Conservation (phyloP, 1,140 invertebrate species). For the Galleria mellonella region DNA sequence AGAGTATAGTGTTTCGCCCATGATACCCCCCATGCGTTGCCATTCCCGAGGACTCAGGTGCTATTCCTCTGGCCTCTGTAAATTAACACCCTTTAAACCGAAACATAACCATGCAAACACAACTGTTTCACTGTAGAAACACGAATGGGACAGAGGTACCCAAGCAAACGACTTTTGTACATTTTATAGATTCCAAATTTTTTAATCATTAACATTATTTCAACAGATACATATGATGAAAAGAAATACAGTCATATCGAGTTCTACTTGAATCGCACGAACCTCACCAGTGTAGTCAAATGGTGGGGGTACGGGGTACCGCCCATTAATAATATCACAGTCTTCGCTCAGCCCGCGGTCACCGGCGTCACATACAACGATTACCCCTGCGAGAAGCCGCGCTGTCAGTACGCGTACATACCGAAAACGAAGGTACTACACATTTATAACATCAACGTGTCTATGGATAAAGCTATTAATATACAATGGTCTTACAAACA, state of each 20-base stretch:
- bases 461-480: constrained; percentile 33
- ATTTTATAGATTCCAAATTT: too few relatives aligned
- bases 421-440: constrained; percentile 34
- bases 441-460: constrained; percentile 41
- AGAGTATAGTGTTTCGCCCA: too few relatives aligned
- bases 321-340: constrained; percentile 43
- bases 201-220: background rate
- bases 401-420: constrained; percentile 37
- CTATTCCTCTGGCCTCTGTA: too few relatives aligned
- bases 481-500: too few relatives aligned
- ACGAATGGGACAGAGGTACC: too few relatives aligned
- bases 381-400: constrained; percentile 20
- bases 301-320: constrained; percentile 74
- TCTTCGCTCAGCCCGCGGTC: constrained; percentile 39
- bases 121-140: too few relatives aligned
- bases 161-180: too few relatives aligned
- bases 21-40: too few relatives aligned
- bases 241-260: constrained; percentile 76
- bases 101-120: too few relatives aligned
- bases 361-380: constrained; percentile 45
- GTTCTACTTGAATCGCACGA: constrained; percentile 71
- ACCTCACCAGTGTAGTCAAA: constrained; percentile 58
- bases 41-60: too few relatives aligned
- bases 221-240: constrained; percentile 78
- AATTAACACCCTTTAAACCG: too few relatives aligned